phyloP scores from a whole-genome alignment of 2,888 invertebrate species.

The Nezara viridula region DNA sequence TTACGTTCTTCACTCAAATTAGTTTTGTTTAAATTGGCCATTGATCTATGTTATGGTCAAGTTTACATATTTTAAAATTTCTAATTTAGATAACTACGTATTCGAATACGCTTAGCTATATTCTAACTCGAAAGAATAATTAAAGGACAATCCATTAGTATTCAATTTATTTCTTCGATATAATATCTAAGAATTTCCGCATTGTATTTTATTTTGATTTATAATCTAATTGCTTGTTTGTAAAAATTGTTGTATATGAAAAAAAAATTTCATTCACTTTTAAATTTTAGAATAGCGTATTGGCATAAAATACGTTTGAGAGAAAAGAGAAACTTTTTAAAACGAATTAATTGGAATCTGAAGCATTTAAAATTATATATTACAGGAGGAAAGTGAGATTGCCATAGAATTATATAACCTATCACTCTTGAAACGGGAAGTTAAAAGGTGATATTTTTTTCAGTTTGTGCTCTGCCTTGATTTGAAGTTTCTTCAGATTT shows the following conservation, averaged over 20 bases:
- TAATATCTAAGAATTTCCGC: too few species aligned
- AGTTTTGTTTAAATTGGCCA: not conserved
- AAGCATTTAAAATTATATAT: not conserved
- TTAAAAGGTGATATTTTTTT: not conserved
- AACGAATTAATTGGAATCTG: not conserved
- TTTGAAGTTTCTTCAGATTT: not conserved
- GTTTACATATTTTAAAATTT: too few species aligned
- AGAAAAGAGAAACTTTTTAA: not conserved
- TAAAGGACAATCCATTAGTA: not conserved
- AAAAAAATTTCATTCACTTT: not conserved
- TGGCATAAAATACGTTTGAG: not conserved
- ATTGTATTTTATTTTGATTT: too few species aligned
- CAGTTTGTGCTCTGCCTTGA: not conserved
- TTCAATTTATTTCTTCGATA: not conserved
- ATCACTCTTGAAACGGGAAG: not conserved
- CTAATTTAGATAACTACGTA: not conserved
- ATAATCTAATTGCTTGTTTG: too few species aligned
- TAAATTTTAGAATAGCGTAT: not conserved
- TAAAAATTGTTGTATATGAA: too few species aligned
- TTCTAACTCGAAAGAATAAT: not conserved
- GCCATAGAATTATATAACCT: not conserved
- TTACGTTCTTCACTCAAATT: not conserved
- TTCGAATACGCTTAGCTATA: not conserved
- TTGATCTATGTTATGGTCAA: too few species aligned
- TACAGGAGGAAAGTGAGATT: not conserved